Base-by-base conservation (phyloP, 1,140 invertebrate genomes). In the Aplysia californica region DNA sequence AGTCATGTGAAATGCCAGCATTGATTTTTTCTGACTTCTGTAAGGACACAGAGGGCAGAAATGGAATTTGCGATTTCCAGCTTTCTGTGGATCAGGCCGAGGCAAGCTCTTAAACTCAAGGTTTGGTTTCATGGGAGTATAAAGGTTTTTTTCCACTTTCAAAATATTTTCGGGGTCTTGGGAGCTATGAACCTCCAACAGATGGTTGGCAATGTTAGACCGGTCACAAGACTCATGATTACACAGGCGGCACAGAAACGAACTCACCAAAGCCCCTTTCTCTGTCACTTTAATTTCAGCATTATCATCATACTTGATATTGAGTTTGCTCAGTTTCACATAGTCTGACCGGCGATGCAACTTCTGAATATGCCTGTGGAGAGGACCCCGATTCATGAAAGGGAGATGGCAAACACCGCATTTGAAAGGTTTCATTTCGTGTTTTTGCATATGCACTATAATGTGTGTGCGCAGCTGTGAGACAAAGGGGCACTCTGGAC, bases 1-100 rank as follows among this genome's bases (percentile, higher is more conserved):
- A 66, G 93, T 91, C 82, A 93, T 90, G 85, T 96, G 95, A 58
- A 92, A 89, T 65, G 93, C 91, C 73, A 95, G 91, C 72, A 92
- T 89, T 33, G 91, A 91, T 41, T 92, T 91, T 81, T 94, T 93
- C 26, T 91, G 88, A 59, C 92, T 92, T 39, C 91, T 92, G 86
- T 93, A 96, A 15, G 95, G 95, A 89, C 95, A 97, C 70, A 94
- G 92, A 20, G 91, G 91, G 82, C 95, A 96, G 66, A 89, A 84
- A 66, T 89, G 89, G 10, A 77, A 82, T 69, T 85, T 85, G 50
- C 61, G 2, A 31, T 41, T 70, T n/a, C n/a, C n/a, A 23, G 23
- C 31, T 44, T 70, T 70, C 31, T 55, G 41, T 3, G 23, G 5
- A 55, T 31, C 29, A 67, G 23, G 23, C 31, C 58, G 55, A 21